phyloP scores from a whole-genome alignment of 2,113 vertebrate genomes.

The Agelaius tricolor region DNA sequence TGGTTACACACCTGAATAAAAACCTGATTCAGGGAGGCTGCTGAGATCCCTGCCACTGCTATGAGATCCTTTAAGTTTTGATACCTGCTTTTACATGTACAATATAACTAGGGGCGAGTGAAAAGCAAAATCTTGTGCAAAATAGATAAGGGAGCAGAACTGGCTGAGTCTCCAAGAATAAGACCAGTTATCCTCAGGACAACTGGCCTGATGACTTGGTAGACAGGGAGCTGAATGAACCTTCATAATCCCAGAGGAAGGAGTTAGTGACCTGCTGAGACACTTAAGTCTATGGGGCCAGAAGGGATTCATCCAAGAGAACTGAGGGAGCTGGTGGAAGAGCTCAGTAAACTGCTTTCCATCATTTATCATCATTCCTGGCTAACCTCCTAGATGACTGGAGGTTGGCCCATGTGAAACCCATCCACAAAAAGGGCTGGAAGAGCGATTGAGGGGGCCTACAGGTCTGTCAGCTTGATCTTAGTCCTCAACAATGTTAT shows the following conservation, averaged over 20 bases:
- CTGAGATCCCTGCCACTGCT: not conserved
- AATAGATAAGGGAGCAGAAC: not conserved
- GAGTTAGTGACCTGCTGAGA: not conserved
- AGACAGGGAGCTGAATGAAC: not conserved
- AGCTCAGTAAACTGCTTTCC: not conserved
- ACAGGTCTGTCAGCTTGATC: not conserved
- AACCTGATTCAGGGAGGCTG: not conserved
- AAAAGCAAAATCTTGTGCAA: not conserved
- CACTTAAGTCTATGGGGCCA: no score
- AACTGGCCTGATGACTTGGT: not conserved
- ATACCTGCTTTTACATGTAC: not conserved
- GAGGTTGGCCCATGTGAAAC: not conserved
- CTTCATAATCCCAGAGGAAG: not conserved
- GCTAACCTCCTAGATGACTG: not conserved
- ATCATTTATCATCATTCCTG: not conserved
- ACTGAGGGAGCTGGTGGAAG: not conserved
- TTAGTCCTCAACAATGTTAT: not conserved
- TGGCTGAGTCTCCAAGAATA: not conserved
- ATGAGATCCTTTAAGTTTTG: not conserved
- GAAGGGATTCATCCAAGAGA: not conserved
- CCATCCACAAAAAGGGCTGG: not conserved
- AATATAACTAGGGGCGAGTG: not conserved
- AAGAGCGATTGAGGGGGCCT: not conserved
- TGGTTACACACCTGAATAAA: not conserved
- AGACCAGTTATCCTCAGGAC: not conserved